Conservation (phyloP, 1,140 invertebrate species). For the Lepidostoma basale region DNA sequence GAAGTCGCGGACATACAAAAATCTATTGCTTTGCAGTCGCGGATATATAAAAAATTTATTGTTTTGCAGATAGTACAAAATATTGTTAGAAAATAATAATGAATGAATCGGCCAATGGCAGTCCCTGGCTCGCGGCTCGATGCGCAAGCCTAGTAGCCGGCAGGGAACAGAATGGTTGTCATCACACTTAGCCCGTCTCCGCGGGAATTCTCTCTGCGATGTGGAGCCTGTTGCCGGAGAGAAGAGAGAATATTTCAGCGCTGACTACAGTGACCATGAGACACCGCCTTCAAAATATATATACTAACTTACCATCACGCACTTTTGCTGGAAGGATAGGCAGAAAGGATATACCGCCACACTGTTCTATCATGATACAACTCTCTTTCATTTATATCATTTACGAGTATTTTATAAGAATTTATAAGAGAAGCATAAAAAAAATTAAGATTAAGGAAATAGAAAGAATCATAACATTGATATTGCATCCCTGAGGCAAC, state of each 20-base stretch:
- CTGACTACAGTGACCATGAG: slow-evolving; percentile 17
- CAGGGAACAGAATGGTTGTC: slow-evolving; percentile 40
- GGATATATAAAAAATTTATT: background rate
- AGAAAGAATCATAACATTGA: too few relatives aligned
- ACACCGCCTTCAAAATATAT: background rate
- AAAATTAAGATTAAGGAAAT: too few relatives aligned
- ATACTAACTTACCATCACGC: background rate
- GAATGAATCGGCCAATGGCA: background rate
- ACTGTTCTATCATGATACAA: too few relatives aligned
- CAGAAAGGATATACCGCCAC: too few relatives aligned
- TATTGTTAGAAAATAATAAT: too few relatives aligned
- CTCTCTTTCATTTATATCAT: too few relatives aligned
- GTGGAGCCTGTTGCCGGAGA: background rate
- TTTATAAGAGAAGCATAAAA: too few relatives aligned
- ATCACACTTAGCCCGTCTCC: slow-evolving; percentile 39
- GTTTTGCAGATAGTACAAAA: background rate
- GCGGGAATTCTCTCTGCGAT: slow-evolving; percentile 4
- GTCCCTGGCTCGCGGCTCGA: background rate
- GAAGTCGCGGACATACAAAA: background rate
- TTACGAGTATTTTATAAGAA: too few relatives aligned
- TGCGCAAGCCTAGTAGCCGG: slow-evolving; percentile 36
- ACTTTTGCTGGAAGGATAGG: too few relatives aligned
- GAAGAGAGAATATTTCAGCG: slow-evolving; percentile 33
- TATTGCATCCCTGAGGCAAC: too few relatives aligned
- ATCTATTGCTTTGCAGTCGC: background rate